A percentile compares a stretch with the other conserved stretches of the same genome.
These are phyloP conservation scores for Corynorhinus townsendii DNA, from an alignment of 2,113 vertebrate species.

Conservation along the genomic window DNA sequence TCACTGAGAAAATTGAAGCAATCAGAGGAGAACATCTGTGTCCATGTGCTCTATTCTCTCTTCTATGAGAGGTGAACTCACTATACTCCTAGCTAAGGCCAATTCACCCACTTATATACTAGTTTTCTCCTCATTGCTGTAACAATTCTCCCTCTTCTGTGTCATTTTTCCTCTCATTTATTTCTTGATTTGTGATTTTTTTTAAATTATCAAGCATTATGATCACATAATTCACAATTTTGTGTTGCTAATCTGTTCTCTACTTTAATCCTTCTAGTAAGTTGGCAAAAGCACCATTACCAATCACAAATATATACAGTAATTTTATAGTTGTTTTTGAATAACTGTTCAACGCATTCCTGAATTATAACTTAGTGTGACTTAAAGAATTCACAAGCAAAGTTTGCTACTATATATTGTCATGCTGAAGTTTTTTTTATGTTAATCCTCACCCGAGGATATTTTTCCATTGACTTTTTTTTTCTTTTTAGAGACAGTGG, in stretches of 20 bases:
- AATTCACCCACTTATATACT: neutral
- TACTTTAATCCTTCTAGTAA: neutral
- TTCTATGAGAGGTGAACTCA: neutral
- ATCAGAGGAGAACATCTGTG: neutral
- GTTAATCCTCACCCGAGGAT: too few species aligned
- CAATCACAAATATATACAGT: neutral
- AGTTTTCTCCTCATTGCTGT: neutral
- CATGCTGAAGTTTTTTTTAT: neutral
- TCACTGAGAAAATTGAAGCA: neutral
- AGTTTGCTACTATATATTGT: neutral
- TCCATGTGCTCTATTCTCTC: neutral
- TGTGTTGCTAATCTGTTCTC: neutral
- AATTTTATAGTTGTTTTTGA: neutral
- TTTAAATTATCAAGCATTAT: conserved; percentile 45
- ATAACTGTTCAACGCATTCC: neutral
- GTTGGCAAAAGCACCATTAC: neutral
- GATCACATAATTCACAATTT: neutral
- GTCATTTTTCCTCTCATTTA: neutral
- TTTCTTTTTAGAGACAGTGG: too few species aligned
- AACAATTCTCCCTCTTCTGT: neutral
- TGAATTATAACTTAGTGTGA: neutral
- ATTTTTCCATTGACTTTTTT: too few species aligned
- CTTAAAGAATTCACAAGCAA: neutral
- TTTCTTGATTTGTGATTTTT: neutral
- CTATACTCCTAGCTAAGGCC: neutral